These are phyloP conservation scores for Mercenaria mercenaria DNA, from an alignment of 1,140 invertebrate genomes.

Conservation along the genomic window DNA sequence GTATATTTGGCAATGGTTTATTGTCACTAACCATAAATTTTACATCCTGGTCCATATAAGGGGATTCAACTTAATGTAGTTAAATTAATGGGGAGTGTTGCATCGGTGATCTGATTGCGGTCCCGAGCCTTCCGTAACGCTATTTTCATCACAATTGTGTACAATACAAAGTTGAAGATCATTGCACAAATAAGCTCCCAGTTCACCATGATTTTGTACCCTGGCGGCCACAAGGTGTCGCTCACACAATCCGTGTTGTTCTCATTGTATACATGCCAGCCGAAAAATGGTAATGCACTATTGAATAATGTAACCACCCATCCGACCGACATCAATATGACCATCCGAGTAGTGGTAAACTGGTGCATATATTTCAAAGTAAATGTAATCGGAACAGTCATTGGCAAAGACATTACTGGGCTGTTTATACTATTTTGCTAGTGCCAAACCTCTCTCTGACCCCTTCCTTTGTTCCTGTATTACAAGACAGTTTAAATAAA, in stretches of 20 bases:
- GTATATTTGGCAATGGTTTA: no score
- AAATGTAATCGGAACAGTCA: no score
- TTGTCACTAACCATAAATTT: no score
- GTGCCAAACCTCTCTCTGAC: no score
- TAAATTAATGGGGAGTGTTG: no score
- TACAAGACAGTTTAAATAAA: no score
- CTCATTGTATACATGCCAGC: neutral
- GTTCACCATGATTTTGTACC: constrained; percentile 16
- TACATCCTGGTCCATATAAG: no score
- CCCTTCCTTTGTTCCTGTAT: no score
- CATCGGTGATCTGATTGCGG: neutral
- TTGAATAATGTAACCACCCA: neutral
- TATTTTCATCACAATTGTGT: constrained; percentile 15
- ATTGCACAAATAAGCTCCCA: neutral
- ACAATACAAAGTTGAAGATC: neutral
- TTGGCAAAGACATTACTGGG: no score
- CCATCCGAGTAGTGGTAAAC: neutral
- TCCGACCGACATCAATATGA: neutral
- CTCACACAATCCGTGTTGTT: neutral
- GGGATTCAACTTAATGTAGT: no score
- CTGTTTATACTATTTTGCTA: no score
- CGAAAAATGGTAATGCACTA: neutral
- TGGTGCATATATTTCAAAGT: neutral
- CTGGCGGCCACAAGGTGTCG: neutral
- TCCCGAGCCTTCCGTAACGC: neutral